Percentiles rank a stretch among this genome's conserved stretches.
Conservation (phyloP, 2,113 vertebrate species). For the Nycticorax nycticorax region DNA sequence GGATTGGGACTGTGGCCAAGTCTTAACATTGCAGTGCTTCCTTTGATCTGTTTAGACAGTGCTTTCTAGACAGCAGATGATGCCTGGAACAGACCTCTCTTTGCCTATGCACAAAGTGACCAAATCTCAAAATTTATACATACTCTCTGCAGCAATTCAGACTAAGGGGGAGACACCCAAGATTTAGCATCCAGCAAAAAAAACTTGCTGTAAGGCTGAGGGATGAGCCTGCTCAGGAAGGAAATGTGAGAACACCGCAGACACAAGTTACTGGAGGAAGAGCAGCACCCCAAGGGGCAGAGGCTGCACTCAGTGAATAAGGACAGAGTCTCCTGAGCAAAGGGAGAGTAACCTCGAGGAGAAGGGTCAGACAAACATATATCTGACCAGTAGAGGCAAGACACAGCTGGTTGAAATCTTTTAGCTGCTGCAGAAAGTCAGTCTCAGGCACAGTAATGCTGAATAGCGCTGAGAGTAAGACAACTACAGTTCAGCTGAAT, state of each 20-base stretch:
- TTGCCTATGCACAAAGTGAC: not conserved
- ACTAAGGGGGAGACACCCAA: not conserved
- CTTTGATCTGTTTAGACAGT: slow-evolving; percentile 42
- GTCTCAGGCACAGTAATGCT: not conserved
- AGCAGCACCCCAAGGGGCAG: not conserved
- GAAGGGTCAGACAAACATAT: not conserved
- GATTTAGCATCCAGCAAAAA: not conserved
- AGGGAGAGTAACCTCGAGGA: not conserved
- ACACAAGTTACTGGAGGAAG: not conserved
- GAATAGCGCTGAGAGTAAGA: not conserved
- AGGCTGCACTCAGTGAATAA: not conserved
- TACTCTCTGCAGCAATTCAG: not conserved
- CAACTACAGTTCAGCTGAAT: not conserved
- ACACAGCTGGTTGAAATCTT: not conserved
- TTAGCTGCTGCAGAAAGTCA: not conserved
- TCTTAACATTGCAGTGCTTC: not conserved
- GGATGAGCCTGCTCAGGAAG: not conserved
- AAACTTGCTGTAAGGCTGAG: not conserved
- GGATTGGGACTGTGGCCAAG: slow-evolving; percentile 1
- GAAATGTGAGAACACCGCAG: not conserved
- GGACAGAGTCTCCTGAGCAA: not conserved
- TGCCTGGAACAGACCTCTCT: slow-evolving; percentile 13
- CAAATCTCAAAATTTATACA: not conserved
- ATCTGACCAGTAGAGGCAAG: not conserved
- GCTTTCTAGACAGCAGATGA: slow-evolving; percentile 41